Base-by-base conservation (phyloP, 2,797 vertebrate genomes). In the Orestias chungarensis region DNA sequence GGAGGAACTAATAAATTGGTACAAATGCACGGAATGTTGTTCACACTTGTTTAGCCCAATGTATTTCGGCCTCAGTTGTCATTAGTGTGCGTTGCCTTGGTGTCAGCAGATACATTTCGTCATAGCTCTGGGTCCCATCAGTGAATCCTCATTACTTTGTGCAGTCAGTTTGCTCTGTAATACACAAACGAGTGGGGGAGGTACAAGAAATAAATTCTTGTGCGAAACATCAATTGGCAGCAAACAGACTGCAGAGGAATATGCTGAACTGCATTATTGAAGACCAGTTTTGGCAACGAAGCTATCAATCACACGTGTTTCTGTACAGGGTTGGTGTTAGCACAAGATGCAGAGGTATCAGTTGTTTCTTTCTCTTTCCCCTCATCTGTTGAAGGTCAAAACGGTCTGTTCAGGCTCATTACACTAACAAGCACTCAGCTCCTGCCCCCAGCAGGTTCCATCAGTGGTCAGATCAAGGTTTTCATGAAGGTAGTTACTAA, bases 381-480 rank as follows among this genome's bases (percentile, higher is more conserved):
- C 35, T 65, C 14, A 1, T 62, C 8, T 55, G 77, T 47, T 89
- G 87, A 89, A 87, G 83, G 90, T 89, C 84, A 83, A 0, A 14
- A 62, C 71, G 68, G 79, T 83, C 81, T 85, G 75, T 43, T 74
- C 77, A 66, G 75, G 65, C 76, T 89, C 15, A 66, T 89, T 90
- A 86, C 74, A 8, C 83, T 87, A 87, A 86, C 88, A 84, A 89
- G 86, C 68, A 5, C 68, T 81, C 78, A 61, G 78, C 83, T 71
- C 1, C 0, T 62, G 72, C 79, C 71, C 74, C 47, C 27, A 20
- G 42, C 27, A 4, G 76, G 78, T 68, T 9, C 46, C 43, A 52
- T 49, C 70, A 72, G 74, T 27, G 54, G 54, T 64, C 35, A 40
- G 72, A 73, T 64, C 61, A 74, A 49, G 20, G 27, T 38, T 66